Evolutionary conservation across 2,888 invertebrate species (phyloP), one percentile per base, ranked within the genome.

Genomic region (Amphipoea lucens): DNA sequence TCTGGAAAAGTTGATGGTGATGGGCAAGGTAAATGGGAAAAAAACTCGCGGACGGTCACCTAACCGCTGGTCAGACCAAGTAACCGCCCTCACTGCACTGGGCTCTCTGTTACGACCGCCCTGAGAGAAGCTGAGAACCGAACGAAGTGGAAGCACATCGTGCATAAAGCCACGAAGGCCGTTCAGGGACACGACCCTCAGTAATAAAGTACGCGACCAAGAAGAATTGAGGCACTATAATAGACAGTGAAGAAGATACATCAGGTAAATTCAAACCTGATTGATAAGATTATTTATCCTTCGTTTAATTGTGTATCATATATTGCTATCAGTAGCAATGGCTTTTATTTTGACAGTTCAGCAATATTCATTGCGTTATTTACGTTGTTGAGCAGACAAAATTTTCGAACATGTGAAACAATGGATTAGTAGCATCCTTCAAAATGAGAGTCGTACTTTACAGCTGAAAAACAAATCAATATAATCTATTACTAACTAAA

Each of bases 401-500:
- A 7, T 57, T 57, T 57, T 57, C 9, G 23, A 57, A 57, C 9
- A 23, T 57, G 20, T 23, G 5, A 6, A 54, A 20, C 54, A 57
- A 23, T 57, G 54, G 7, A 6, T 54, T 51, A 51, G 17, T 4
- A 51, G 14, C 17, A 51, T 57, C 23, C 57, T 57, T 57, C 3
- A 23, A 57, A 57, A n/a, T 57, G 12, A 45, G 45, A 45, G 11
- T 45, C 45, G 11, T 45, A 17, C 5, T 20, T 14, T 20, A 40
- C 23, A 23, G 40, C n/a, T 51, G n/a, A 54, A 29, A 60, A 40
- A 54, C 11, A 23, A 60, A 81, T n/a, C 36, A 42, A 66, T 57
- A 40, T 9, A 76, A 14, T 9, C 17, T 60, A 67, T 45, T 42
- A 76, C 20, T 36, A 74, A 81, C 40, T 72, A 75, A 68, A 36